Evolutionary conservation across 2,113 vertebrate species (phyloP).

Genomic region (Oncorhynchus clarkii): DNA sequence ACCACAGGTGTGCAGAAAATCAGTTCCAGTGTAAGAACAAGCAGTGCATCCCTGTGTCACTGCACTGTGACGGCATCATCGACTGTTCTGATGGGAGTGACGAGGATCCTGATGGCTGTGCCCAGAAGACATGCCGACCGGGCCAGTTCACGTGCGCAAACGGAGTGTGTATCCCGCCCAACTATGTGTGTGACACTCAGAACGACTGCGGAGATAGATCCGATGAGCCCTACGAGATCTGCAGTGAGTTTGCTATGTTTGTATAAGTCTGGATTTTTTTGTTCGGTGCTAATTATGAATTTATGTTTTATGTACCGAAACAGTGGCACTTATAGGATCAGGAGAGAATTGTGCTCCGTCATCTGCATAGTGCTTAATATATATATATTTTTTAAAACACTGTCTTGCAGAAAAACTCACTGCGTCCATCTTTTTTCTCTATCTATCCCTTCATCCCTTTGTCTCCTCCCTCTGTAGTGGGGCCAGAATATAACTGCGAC

Average conservation of each 20-base stretch:
- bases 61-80: conserved; percentile 67
- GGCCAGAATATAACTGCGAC: conserved; percentile 67
- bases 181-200: conserved; percentile 61
- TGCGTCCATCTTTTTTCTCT: too few species aligned
- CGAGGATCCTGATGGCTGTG: conserved; percentile 63
- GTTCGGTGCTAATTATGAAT: too few species aligned
- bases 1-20: conserved; percentile 67
- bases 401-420: too few species aligned
- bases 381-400: too few species aligned
- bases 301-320: too few species aligned
- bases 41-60: conserved; percentile 67
- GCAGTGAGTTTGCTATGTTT: conserved; percentile 55
- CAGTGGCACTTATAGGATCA: too few species aligned
- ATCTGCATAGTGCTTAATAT: too few species aligned
- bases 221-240: conserved; percentile 62
- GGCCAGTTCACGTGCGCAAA: conserved; percentile 64
- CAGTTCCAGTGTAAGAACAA: conserved; percentile 75
- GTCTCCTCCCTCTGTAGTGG: conserved; percentile 43
- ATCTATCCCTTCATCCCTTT: neutral
- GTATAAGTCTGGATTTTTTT: too few species aligned
- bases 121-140: conserved; percentile 63
- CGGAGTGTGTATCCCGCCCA: conserved; percentile 48
- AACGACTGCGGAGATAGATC: conserved; percentile 67
- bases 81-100: conserved; percentile 71
- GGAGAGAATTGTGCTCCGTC: too few species aligned